These are phyloP conservation scores for Lobophora halterata DNA, from an alignment of 2,888 invertebrate genomes.

Conservation along the genomic window DNA sequence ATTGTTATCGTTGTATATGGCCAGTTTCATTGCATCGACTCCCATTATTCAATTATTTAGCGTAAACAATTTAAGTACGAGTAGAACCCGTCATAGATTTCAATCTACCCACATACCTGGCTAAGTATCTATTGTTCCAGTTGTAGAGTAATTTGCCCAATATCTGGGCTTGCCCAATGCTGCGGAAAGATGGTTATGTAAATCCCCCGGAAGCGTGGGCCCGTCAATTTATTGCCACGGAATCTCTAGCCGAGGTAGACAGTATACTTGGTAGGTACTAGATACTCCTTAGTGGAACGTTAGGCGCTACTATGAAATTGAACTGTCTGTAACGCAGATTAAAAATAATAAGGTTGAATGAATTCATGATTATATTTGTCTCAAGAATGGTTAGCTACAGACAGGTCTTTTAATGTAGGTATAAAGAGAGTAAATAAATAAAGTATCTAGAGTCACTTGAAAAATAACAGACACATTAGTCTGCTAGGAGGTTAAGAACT, in stretches of 20 bases:
- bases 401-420: no score
- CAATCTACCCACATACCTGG: constrained; percentile 12
- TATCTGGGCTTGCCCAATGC: constrained; percentile 41
- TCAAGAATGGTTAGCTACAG: no score
- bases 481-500: no score
- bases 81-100: constrained; percentile 6
- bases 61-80: no score
- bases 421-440: no score
- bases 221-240: constrained; percentile 36
- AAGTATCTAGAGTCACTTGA: no score
- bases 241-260: constrained; percentile 31
- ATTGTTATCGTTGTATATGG: constrained; percentile 62
- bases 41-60: no score
- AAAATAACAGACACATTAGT: no score
- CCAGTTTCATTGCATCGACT: constrained; percentile 38
- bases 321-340: no score
- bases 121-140: constrained; percentile 14
- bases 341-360: no score
- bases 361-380: no score
- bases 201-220: constrained; percentile 66
- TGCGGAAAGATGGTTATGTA: constrained; percentile 65
- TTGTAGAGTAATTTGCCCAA: constrained; percentile 25
- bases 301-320: no score
- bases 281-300: constrained; percentile 16
- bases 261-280: constrained; percentile 12